These are phyloP conservation scores for Pseudochirops corinnae DNA, from an alignment of 2,797 vertebrate species.

Conservation along the genomic window DNA sequence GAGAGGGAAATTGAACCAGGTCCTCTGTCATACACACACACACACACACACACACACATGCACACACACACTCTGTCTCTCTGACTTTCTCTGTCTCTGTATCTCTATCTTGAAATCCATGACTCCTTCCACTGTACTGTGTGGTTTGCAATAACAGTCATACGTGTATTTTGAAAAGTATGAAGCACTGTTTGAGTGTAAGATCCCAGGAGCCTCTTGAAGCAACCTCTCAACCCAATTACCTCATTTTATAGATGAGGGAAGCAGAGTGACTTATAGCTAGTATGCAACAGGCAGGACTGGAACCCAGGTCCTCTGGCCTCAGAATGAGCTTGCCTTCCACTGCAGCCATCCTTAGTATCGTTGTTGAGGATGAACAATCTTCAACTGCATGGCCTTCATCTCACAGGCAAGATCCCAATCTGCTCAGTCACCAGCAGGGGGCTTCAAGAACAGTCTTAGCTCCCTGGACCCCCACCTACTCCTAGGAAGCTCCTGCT, in stretches of 20 bases:
- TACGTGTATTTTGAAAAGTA: background rate
- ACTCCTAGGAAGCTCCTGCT: background rate
- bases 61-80: background rate
- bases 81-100: background rate
- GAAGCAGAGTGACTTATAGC: background rate
- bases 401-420: constrained; percentile 10
- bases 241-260: background rate
- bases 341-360: background rate
- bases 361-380: background rate
- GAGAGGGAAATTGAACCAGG: background rate
- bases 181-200: background rate
- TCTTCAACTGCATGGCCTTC: background rate
- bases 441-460: background rate
- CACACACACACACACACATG: background rate
- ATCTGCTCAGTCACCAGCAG: background rate
- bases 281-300: background rate
- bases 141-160: background rate
- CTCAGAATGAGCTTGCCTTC: background rate
- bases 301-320: background rate
- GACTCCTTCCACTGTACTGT: background rate
- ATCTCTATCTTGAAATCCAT: background rate
- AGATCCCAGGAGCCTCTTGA: background rate
- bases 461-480: constrained; percentile 27
- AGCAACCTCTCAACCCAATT: background rate
- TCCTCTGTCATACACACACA: background rate